Percentiles rank a stretch among this genome's conserved stretches.
These are phyloP conservation scores for Azorinus chamasolen DNA, from an alignment of 2,888 invertebrate species.

Conservation along the genomic window DNA sequence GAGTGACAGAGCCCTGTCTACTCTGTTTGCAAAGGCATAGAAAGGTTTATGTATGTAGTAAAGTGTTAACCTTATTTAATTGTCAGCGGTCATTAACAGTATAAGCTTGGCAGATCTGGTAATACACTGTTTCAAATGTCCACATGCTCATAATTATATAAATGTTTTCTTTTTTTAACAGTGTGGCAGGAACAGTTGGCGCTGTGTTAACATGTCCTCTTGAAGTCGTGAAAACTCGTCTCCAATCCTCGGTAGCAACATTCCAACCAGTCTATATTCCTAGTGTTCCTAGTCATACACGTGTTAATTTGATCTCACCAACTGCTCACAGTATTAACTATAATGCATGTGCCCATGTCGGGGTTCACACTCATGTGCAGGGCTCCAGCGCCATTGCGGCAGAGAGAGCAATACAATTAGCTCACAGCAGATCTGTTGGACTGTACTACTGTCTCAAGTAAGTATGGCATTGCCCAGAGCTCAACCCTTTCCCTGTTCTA, in stretches of 20 bases:
- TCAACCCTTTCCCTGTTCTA: no score
- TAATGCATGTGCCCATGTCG: constrained; percentile 38
- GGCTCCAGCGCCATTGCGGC: constrained; percentile 45
- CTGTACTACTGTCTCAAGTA: constrained; percentile 84
- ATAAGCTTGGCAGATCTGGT: no score
- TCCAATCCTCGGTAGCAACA: constrained; percentile 95
- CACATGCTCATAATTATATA: no score
- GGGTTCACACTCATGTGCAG: constrained; percentile 14
- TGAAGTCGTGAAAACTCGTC: constrained; percentile 98
- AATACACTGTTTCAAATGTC: no score
- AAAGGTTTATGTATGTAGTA: no score
- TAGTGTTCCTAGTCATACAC: constrained; percentile 19
- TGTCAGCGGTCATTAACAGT: no score
- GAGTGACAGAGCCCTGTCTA: no score
- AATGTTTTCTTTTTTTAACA: constrained; percentile 85
- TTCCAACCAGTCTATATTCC: constrained; percentile 71
- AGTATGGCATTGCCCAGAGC: no score
- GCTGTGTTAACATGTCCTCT: constrained; percentile 99
- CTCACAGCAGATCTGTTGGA: constrained; percentile 70
- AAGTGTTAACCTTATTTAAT: no score
- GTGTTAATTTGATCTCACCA: constrained; percentile 33
- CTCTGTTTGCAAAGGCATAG: no score
- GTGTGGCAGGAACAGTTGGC: constrained; percentile 98
- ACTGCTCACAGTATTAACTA: constrained; percentile 39
- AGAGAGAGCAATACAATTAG: constrained; percentile 50